phyloP scores from a whole-genome alignment of 2,113 vertebrate genomes.

The Phyllostomus discolor region DNA sequence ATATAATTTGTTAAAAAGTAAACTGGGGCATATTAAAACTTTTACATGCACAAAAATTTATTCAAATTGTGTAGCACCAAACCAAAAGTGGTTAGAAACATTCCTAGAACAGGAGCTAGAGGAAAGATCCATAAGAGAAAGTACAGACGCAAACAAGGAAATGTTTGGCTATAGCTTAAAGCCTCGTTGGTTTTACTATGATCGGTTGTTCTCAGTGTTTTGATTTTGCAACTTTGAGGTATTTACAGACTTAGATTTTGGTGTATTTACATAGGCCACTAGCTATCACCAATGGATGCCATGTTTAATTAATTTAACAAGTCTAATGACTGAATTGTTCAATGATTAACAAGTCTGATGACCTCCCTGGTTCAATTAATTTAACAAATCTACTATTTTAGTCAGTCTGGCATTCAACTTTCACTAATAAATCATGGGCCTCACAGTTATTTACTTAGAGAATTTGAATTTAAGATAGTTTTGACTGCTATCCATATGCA shows the following conservation, averaged over 20 bases:
- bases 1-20: neutral
- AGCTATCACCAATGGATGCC: neutral
- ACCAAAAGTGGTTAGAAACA: neutral
- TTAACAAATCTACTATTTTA: neutral
- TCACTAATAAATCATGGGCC: neutral
- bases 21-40: neutral
- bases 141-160: neutral
- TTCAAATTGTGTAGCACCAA: neutral
- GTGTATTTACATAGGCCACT: neutral
- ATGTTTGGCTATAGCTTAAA: neutral
- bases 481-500: neutral
- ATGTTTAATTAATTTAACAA: neutral
- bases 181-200: neutral
- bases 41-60: neutral
- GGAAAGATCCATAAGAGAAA: neutral
- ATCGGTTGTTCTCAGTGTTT: neutral
- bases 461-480: neutral
- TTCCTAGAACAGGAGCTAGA: neutral
- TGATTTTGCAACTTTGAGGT: neutral
- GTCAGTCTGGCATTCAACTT: neutral
- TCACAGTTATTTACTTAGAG: neutral
- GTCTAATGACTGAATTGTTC: too few species aligned
- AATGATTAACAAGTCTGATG: neutral
- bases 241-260: neutral
- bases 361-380: neutral